A percentile compares a stretch with the other conserved stretches of the same genome.
These are phyloP conservation scores for Campoplex nolae DNA, from an alignment of 2,888 invertebrate genomes.

Conservation along the genomic window DNA sequence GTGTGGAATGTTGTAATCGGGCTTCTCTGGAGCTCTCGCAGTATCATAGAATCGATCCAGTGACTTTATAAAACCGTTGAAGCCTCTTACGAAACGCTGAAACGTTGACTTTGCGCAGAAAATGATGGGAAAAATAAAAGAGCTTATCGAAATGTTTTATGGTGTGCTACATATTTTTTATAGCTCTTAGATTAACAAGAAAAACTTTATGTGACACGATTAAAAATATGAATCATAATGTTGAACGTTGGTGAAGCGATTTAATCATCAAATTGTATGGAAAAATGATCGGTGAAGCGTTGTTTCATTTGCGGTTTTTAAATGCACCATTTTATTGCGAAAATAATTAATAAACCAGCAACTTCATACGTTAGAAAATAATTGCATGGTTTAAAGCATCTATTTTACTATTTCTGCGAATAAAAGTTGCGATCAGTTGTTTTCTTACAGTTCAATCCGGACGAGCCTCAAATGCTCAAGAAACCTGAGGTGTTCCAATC, in stretches of 20 bases:
- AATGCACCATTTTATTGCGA: too few species aligned
- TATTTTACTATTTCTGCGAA: too few species aligned
- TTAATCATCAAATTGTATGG: too few species aligned
- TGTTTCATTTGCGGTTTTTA: too few species aligned
- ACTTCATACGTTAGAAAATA: too few species aligned
- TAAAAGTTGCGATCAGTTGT: background rate
- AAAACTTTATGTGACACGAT: background rate
- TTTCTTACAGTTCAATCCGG: background rate
- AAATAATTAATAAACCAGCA: too few species aligned
- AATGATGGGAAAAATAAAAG: constrained; percentile 3
- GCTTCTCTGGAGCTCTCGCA: constrained; percentile 45
- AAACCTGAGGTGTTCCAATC: background rate
- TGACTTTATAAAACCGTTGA: constrained; percentile 29
- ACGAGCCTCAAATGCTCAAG: background rate
- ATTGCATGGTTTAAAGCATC: too few species aligned
- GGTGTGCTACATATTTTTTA: background rate
- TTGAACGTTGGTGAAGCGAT: too few species aligned
- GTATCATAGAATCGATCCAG: constrained; percentile 59
- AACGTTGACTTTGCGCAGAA: constrained; percentile 33
- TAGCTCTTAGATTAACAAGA: background rate
- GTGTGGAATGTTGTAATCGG: constrained; percentile 66
- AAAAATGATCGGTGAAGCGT: too few species aligned
- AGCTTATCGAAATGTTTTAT: constrained; percentile 3
- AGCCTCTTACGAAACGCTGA: constrained; percentile 33
- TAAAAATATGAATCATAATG: background rate